Conservation (phyloP, 2,888 invertebrate genomes). For the Abscondita cerata region DNA sequence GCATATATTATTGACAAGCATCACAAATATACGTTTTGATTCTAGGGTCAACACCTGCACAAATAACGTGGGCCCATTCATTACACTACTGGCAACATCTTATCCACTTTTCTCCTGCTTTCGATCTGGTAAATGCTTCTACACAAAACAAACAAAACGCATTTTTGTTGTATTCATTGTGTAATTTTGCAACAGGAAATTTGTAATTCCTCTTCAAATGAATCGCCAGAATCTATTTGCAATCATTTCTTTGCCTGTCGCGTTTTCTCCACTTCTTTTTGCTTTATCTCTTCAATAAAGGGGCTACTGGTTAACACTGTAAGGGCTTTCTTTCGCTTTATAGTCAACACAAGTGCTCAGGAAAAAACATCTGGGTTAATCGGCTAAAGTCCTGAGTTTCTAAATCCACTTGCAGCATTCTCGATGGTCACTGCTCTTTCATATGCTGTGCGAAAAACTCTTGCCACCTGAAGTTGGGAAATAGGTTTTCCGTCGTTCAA, state of each 20-base stretch:
- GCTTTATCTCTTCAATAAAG: too few species aligned
- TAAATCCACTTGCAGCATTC: constrained; percentile 21
- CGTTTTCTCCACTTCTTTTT: too few species aligned
- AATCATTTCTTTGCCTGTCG: too few species aligned
- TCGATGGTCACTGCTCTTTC: constrained; percentile 16
- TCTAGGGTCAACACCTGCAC: constrained; percentile 15
- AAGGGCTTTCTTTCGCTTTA: constrained; percentile 14
- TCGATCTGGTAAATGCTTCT: constrained; percentile 23
- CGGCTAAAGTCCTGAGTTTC: too few species aligned
- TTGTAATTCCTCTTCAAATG: constrained; percentile 22
- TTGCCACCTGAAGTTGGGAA: constrained; percentile 4
- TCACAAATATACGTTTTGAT: constrained; percentile 19
- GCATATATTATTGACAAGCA: constrained; percentile 18
- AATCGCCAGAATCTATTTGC: too few species aligned
- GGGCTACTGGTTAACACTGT: constrained; percentile 10
- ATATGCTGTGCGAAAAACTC: constrained; percentile 17
- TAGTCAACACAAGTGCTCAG: constrained; percentile 23
- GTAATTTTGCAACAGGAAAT: too few species aligned
- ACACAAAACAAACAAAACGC: constrained; percentile 24
- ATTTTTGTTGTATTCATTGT: constrained; percentile 21
- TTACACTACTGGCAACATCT: constrained; percentile 7
- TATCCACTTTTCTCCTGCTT: constrained; percentile 19
- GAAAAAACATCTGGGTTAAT: too few species aligned
- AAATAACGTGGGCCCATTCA: constrained; percentile 12
- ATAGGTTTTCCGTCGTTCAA: background rate